Evolutionary conservation across 2,797 vertebrate species (phyloP).

Genomic region (Lacerta bilineata): DNA sequence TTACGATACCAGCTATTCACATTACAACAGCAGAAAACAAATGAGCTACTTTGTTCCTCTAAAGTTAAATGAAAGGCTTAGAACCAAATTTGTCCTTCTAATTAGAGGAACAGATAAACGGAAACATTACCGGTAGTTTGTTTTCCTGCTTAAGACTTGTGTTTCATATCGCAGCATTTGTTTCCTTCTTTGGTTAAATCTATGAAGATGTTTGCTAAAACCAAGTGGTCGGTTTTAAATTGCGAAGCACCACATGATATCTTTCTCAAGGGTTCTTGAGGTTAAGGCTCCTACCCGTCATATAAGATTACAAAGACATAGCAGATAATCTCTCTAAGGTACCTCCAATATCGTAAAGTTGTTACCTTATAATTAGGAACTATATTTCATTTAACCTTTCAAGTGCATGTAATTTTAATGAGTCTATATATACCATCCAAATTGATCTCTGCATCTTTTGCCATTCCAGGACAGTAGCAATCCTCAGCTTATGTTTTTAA

Average conservation of each 20-base stretch:
- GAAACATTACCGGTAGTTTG: neutral
- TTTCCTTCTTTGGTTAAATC: conserved; percentile 5
- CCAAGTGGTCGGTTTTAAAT: neutral
- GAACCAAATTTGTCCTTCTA: neutral
- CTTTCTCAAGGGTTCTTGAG: neutral
- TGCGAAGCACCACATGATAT: neutral
- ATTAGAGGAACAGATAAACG: conserved; percentile 9
- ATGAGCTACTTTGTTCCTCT: neutral
- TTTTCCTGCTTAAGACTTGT: neutral
- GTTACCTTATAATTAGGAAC: neutral
- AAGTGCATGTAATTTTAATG: neutral
- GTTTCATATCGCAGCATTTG: neutral
- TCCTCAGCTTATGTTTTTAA: neutral
- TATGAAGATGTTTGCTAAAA: conserved; percentile 2
- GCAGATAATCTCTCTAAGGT: neutral
- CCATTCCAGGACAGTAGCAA: neutral
- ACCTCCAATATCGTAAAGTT: neutral
- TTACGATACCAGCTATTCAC: neutral
- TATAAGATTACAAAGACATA: neutral
- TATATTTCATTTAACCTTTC: neutral
- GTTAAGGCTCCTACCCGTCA: neutral
- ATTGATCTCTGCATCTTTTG: neutral
- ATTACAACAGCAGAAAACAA: conserved; percentile 38
- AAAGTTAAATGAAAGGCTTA: conserved; percentile 22
- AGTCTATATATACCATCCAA: neutral